Base-by-base conservation (phyloP, 2,797 vertebrate genomes). In the Phrynocephalus forsythii region DNA sequence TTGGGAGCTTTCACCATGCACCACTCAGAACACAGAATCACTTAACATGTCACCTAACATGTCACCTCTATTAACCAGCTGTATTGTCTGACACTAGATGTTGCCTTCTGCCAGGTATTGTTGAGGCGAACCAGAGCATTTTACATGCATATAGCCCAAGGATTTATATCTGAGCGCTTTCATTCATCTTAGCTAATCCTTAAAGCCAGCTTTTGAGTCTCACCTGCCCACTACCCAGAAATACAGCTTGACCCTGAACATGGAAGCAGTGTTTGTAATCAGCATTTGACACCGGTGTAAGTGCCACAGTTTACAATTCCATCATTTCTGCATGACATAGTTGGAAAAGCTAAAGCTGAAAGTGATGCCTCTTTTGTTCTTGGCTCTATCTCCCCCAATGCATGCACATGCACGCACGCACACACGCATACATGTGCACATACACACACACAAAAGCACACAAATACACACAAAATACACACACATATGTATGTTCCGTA, bases 141-240 rank as follows among this genome's bases (percentile, higher is more conserved):
- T 90, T 91, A 38, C 20, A 63, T 15, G 86, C 15, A 6, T 76
- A 9, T 63, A 88, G 11, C 50, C 85, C 81, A 1, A 67, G 22
- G 52, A 73, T 79, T 90, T 94, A 6, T 1, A 2, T 81, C 60
- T 91, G 66, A 89, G 11, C 16, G 26, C 28, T 9, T 91, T 91
- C 30, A 87, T 83, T 91, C 76, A 91, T 13, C 9, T 88, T 22
- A 93, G 28, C 44, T 22, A 88, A 90, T 79, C 6, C 5, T n/a
- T 89, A 67, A 79, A 89, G 77, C n/a, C 1, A 85, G 0, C n/a
- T 5, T 85, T 6, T 81, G 87, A 85, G 56, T 93, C 91, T 90
- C 88, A 24, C 75, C 16, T n/a, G 15, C 30, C 44, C 60, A 30
- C 69, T 56, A 63, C n/a, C 77, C 60, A 88, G 44, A 63, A 63